A percentile compares a stretch with the other conserved stretches of the same genome.
phyloP scores from a whole-genome alignment of 1,140 invertebrate genomes.

The Pogonomyrmex barbatus region DNA sequence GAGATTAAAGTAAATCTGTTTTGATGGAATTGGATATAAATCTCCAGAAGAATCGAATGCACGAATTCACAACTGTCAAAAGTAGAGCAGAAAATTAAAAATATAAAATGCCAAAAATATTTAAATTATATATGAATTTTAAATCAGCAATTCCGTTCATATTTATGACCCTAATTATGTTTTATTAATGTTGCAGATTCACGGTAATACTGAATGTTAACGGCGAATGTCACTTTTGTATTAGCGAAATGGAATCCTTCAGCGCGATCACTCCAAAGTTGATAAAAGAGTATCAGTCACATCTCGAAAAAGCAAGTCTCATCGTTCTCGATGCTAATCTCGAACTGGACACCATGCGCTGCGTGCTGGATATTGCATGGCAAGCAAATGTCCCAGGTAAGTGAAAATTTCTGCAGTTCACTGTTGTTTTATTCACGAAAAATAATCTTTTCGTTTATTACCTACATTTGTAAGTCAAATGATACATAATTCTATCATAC shows the following conservation, averaged over 20 bases:
- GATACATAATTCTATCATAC: slow-evolving; percentile 13
- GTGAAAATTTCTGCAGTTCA: slow-evolving; percentile 67
- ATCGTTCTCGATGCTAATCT: slow-evolving; percentile 94
- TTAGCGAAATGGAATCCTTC: slow-evolving; percentile 95
- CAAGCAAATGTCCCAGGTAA: slow-evolving; percentile 89
- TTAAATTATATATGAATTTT: too few relatives aligned
- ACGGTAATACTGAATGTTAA: slow-evolving; percentile 89
- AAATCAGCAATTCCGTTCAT: not conserved
- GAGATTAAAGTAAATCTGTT: too few relatives aligned
- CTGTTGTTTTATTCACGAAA: not conserved
- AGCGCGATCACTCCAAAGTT: slow-evolving; percentile 89
- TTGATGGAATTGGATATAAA: too few relatives aligned
- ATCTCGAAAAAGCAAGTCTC: slow-evolving; percentile 87
- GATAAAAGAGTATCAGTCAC: slow-evolving; percentile 84
- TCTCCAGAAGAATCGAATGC: too few relatives aligned
- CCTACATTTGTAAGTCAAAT: not conserved
- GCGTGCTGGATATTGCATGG: slow-evolving; percentile 88
- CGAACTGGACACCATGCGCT: slow-evolving; percentile 89
- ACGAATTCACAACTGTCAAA: too few relatives aligned
- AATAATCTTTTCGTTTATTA: not conserved
- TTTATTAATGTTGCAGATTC: slow-evolving; percentile 86
- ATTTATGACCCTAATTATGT: not conserved
- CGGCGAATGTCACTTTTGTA: slow-evolving; percentile 92
- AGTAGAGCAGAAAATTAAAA: too few relatives aligned
- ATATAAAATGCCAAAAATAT: too few relatives aligned